Conservation (phyloP, 2,888 invertebrate species). For the Scaptodrosophila latifasciaeformis region DNA sequence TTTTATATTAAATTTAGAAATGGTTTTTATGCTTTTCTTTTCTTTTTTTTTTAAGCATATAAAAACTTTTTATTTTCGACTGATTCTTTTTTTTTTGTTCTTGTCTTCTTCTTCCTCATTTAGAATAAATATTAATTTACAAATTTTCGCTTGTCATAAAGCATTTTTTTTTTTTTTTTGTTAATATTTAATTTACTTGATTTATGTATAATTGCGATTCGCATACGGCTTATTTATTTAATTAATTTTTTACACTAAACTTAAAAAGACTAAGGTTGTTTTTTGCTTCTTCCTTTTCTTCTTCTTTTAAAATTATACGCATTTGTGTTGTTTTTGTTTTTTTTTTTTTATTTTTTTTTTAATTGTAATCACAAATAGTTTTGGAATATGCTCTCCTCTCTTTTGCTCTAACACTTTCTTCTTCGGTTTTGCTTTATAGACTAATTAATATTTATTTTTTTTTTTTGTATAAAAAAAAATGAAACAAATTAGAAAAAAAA, state of each 20-base stretch:
- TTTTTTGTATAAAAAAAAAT: background rate
- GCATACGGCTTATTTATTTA: constrained; percentile 10
- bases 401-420: background rate
- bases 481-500: background rate
- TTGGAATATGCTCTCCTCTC: constrained; percentile 58
- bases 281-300: too few species aligned
- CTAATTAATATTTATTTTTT: too few species aligned
- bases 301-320: constrained; percentile 45
- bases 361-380: constrained; percentile 66
- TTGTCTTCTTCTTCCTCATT: too few species aligned
- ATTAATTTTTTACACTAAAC: constrained; percentile 26
- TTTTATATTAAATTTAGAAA: constrained; percentile 9
- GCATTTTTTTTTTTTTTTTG: constrained; percentile 7
- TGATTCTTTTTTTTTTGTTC: too few species aligned
- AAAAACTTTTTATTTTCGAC: background rate
- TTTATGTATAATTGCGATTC: background rate
- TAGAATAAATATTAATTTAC: too few species aligned
- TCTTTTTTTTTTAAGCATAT: background rate
- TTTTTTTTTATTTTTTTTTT: constrained; percentile 41
- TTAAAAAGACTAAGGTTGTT: too few species aligned
- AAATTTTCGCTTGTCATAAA: background rate
- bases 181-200: too few species aligned
- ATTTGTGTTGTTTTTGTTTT: constrained; percentile 41
- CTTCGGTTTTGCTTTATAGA: background rate
- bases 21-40: background rate